Base-by-base conservation (phyloP, 2,113 vertebrate genomes). In the Mus musculus region DNA sequence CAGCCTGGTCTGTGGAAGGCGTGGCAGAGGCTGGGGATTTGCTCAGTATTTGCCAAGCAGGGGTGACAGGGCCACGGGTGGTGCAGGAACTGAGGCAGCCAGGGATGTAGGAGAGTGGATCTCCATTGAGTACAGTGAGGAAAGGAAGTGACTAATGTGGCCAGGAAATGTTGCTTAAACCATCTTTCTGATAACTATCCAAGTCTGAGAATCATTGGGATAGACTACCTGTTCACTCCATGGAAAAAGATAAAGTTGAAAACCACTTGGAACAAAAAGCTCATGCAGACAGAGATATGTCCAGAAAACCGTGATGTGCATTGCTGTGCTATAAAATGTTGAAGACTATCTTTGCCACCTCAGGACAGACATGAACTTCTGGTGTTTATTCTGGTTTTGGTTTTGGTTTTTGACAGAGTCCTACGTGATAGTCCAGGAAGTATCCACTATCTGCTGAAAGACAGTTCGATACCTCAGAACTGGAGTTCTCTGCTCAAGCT, bases 341-440 rank as follows among this genome's bases (percentile, higher is more conserved):
- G 30, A 77, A 63, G 69, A 82, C 14, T 88, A 22, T 42, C 7
- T 88, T 71, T 94, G 84, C 72, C 82, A 78, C 22, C n/a, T 46
- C 39, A 20, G 39, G 39, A 20, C 30, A 65, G 22, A 61, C 9
- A 63, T 17, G n/a, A 8, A 46, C n/a, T 56, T 17, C 26, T 84
- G 42, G 52, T 81, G 52, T 36, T 56, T 12, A 56, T 36, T 80
- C 17, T 77, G 75, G 4, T 52, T 80, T 80, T 54, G 6, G 6
- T 30, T 54, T 42, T n/a, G 5, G n/a, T 16, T 11, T 42, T 84
- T 84, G 12, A 30, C 59, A 84, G 81, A 61, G 56, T 42, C 81
- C n/a, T 28, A 61, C 3, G 13, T 39, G 49, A 77, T 49, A 49
- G 42, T 77, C 42, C 75, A 77, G 26, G 75, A 33, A 49, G 75